Evolutionary conservation across 2,888 invertebrate genomes (phyloP).

Genomic region (Incurvaria masculella): DNA sequence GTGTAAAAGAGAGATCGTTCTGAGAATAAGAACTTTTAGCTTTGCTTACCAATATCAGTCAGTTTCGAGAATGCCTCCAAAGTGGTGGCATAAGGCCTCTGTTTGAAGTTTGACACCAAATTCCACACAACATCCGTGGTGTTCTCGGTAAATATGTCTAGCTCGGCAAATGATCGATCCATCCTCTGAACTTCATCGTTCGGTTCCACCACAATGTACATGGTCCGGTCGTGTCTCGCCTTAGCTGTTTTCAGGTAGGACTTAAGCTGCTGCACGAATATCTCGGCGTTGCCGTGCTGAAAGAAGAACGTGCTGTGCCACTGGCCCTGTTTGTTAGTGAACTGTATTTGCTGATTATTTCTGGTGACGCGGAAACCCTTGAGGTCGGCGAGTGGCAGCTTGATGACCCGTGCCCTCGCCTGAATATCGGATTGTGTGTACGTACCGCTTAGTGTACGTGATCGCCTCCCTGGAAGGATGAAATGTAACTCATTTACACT

Average conservation of each 20-base stretch:
- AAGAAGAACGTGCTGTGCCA: slow-evolving; percentile 82
- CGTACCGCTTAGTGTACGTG: slow-evolving; percentile 58
- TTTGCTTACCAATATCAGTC: slow-evolving; percentile 69
- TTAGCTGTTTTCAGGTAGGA: slow-evolving; percentile 63
- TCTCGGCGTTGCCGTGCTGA: slow-evolving; percentile 82
- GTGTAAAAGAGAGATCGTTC: no score
- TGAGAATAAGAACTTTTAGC: no score
- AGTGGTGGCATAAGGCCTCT: slow-evolving; percentile 77
- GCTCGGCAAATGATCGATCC: slow-evolving; percentile 82
- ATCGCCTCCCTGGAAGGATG: slow-evolving; percentile 52
- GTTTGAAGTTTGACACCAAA: slow-evolving; percentile 45
- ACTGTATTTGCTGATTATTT: slow-evolving; percentile 45
- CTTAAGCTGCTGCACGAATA: slow-evolving; percentile 63
- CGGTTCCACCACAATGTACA: slow-evolving; percentile 68
- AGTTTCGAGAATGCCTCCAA: slow-evolving; percentile 85
- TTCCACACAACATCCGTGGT: slow-evolving; percentile 66
- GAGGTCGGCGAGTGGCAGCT: slow-evolving; percentile 37
- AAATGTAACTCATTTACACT: not conserved
- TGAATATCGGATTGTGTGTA: slow-evolving; percentile 45
- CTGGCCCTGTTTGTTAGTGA: slow-evolving; percentile 48
- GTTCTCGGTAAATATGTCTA: slow-evolving; percentile 75
- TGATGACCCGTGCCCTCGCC: slow-evolving; percentile 39
- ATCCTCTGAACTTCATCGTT: slow-evolving; percentile 60
- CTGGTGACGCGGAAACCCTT: slow-evolving; percentile 40
- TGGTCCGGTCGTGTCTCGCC: slow-evolving; percentile 67